A percentile compares a stretch with the other conserved stretches of the same genome.
Evolutionary conservation across 2,888 invertebrate genomes (phyloP).

Genomic region (Athalia cordata): DNA sequence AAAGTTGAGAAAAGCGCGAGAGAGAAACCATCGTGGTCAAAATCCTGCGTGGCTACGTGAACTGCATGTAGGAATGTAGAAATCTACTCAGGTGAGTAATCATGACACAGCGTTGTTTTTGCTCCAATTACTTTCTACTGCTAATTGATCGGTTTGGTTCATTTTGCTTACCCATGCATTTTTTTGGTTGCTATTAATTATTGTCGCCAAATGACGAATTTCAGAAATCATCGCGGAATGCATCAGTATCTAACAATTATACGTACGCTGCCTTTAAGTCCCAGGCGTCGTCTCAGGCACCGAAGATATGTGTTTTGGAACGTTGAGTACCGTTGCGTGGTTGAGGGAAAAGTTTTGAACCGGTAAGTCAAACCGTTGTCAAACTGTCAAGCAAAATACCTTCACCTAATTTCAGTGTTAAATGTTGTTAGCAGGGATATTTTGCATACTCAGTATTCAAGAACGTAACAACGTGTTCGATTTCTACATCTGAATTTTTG

Average conservation of each 20-base stretch:
- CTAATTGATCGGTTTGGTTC: background rate
- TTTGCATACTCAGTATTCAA: no score
- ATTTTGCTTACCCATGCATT: background rate
- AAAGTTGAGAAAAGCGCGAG: background rate
- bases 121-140: background rate
- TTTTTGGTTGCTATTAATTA: background rate
- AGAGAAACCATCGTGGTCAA: background rate
- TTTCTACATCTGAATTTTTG: no score
- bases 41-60: background rate
- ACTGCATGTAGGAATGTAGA: background rate
- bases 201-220: background rate
- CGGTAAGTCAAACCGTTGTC: background rate
- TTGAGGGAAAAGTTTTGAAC: background rate
- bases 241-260: background rate
- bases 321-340: background rate
- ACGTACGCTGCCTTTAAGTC: background rate
- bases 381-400: background rate
- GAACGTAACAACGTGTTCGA: no score
- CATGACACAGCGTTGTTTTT: background rate
- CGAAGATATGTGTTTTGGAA: slow-evolving; percentile 22
- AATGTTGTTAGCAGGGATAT: background rate
- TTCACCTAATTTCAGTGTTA: background rate
- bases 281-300: background rate
- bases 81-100: slow-evolving; percentile 1
- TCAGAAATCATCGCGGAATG: background rate